These are phyloP conservation scores for Lasioglossum leucozonium DNA, from an alignment of 2,888 invertebrate genomes.

Conservation along the genomic window DNA sequence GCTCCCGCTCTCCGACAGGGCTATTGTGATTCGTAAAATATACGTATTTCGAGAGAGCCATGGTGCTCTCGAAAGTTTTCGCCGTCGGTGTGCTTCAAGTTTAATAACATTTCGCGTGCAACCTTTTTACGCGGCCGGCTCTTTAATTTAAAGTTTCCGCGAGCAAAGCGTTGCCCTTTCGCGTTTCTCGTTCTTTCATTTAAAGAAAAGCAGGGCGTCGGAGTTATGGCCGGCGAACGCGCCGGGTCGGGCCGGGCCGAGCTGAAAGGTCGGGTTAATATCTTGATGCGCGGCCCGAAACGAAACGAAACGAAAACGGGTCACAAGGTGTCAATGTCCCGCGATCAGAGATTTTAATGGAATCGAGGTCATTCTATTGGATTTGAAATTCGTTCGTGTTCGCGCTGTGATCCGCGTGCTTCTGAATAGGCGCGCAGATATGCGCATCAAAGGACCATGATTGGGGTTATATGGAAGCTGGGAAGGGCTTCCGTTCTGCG, in stretches of 20 bases:
- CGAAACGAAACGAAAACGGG: constrained; percentile 42
- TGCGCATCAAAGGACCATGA: constrained; percentile 39
- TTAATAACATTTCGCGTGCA: constrained; percentile 17
- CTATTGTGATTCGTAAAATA: constrained; percentile 16
- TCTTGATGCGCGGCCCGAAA: constrained; percentile 28
- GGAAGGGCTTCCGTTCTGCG: constrained; percentile 26
- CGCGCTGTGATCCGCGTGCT: constrained; percentile 28
- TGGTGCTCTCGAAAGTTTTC: constrained; percentile 7
- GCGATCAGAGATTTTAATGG: constrained; percentile 59
- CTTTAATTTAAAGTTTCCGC: constrained; percentile 13
- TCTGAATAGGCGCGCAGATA: constrained; percentile 47
- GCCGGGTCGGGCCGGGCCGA: neutral
- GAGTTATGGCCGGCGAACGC: neutral
- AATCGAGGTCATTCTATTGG: constrained; percentile 58
- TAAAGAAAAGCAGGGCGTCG: neutral
- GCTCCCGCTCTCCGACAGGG: neutral
- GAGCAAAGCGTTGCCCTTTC: neutral
- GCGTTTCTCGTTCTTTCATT: neutral
- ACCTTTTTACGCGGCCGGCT: neutral
- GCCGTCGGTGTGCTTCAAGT: neutral
- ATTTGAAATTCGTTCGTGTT: constrained; percentile 50
- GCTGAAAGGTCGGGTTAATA: constrained; percentile 28
- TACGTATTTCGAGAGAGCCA: constrained; percentile 10
- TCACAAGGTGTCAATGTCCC: constrained; percentile 54
- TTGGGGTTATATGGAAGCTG: constrained; percentile 30